These are phyloP conservation scores for Colostygia pectinataria DNA, from an alignment of 2,888 invertebrate species.

Conservation along the genomic window DNA sequence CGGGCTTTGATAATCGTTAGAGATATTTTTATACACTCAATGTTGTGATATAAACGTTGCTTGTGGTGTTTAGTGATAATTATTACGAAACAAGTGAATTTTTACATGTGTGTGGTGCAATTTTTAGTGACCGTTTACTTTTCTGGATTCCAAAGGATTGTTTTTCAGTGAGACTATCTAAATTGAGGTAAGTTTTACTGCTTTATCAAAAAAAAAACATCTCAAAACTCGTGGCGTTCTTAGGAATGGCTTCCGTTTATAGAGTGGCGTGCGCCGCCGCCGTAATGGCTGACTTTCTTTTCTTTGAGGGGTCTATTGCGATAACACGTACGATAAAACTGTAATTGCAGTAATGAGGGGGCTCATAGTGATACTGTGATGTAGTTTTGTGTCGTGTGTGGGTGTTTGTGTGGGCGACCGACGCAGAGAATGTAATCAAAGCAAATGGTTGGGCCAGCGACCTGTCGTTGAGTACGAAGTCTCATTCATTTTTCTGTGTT, in stretches of 20 bases:
- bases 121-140: conserved; percentile 62
- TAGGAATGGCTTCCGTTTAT: conserved; percentile 79
- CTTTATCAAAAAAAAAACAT: conserved; percentile 22
- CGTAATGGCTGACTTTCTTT: conserved; percentile 80
- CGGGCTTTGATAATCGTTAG: conserved; percentile 67
- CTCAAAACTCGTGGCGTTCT: conserved; percentile 65
- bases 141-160: conserved; percentile 76
- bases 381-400: conserved; percentile 54
- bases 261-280: conserved; percentile 76
- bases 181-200: conserved; percentile 61
- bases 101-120: conserved; percentile 75
- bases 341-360: conserved; percentile 32
- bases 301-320: conserved; percentile 51
- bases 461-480: conserved; percentile 34
- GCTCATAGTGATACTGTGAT: conserved; percentile 40
- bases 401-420: conserved; percentile 56
- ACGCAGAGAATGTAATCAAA: conserved; percentile 56
- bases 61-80: conserved; percentile 73
- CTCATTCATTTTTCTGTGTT: conserved; percentile 15
- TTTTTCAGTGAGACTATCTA: conserved; percentile 56
- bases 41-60: conserved; percentile 71
- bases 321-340: conserved; percentile 36
- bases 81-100: conserved; percentile 65
- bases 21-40: conserved; percentile 67
- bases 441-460: conserved; percentile 40